A percentile compares a stretch with the other conserved stretches of the same genome.
These are phyloP conservation scores for Otolemur crassicaudatus DNA, from an alignment of 2,797 vertebrate genomes.

Conservation along the genomic window DNA sequence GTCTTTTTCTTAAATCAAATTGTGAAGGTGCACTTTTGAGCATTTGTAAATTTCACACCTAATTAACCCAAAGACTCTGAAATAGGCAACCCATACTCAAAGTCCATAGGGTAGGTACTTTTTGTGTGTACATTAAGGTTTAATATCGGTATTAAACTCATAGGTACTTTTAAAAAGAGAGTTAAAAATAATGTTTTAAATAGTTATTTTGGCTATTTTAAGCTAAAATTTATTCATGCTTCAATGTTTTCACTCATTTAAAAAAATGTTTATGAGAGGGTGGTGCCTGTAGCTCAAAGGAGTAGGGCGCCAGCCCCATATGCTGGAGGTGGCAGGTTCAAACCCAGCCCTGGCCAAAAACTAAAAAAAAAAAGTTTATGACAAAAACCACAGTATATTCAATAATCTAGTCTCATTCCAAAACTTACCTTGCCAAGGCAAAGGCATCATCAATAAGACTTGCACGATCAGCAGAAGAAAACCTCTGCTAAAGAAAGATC, in stretches of 20 bases:
- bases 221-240: background rate
- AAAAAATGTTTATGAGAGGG: background rate
- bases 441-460: conserved; percentile 96
- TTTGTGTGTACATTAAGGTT: background rate
- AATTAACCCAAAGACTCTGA: background rate
- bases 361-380: too few species aligned
- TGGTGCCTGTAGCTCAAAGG: too few species aligned
- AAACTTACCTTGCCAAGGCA: conserved; percentile 93
- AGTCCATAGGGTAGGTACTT: background rate
- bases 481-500: conserved; percentile 68
- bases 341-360: too few species aligned
- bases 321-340: too few species aligned
- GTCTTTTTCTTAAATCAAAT: conserved; percentile 60
- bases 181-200: conserved; percentile 36
- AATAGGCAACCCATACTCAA: background rate
- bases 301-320: too few species aligned
- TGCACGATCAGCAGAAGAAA: conserved; percentile 90
- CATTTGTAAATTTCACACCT: conserved; percentile 5
- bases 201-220: background rate
- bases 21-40: background rate
- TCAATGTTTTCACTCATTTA: background rate
- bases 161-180: background rate
- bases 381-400: background rate
- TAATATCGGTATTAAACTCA: background rate
- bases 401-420: background rate